phyloP scores from a whole-genome alignment of 2,797 vertebrate genomes.

The Lithobates sylvaticus region DNA sequence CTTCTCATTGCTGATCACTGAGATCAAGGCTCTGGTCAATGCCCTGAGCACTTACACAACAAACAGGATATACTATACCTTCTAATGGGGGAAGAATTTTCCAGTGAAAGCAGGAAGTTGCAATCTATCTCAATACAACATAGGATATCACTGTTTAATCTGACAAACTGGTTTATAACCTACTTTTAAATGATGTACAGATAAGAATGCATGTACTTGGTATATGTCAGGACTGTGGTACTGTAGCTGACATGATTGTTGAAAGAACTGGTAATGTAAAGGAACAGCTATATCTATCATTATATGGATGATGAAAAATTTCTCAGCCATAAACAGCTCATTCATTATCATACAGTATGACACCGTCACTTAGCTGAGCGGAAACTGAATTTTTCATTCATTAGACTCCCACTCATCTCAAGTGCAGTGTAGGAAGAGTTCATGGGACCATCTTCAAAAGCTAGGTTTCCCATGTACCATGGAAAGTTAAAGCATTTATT shows the following conservation, averaged over 20 bases:
- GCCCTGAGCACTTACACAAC: no score
- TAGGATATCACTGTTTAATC: no score
- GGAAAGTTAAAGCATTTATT: neutral
- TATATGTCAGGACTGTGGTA: no score
- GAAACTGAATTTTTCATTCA: constrained; percentile 20
- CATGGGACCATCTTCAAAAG: constrained; percentile 25
- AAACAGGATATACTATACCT: no score
- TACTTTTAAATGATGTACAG: no score
- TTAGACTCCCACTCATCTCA: constrained; percentile 39
- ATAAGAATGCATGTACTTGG: no score
- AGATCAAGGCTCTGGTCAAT: no score
- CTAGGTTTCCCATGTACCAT: constrained; percentile 16
- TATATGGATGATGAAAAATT: constrained; percentile 24
- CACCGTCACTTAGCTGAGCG: constrained; percentile 16
- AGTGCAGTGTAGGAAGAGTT: constrained; percentile 27
- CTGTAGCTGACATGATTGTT: neutral
- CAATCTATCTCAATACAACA: no score
- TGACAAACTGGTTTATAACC: no score
- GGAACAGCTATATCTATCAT: constrained; percentile 15
- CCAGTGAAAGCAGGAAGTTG: no score
- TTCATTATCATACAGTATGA: constrained; percentile 38
- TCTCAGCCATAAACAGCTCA: constrained; percentile 33
- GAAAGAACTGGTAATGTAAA: constrained; percentile 9
- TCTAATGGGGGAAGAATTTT: no score
- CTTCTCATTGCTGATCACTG: no score